Evolutionary conservation across 2,797 vertebrate genomes (phyloP), one percentile per base, ranked within the genome.

Genomic region (Sebastes oblongus): DNA sequence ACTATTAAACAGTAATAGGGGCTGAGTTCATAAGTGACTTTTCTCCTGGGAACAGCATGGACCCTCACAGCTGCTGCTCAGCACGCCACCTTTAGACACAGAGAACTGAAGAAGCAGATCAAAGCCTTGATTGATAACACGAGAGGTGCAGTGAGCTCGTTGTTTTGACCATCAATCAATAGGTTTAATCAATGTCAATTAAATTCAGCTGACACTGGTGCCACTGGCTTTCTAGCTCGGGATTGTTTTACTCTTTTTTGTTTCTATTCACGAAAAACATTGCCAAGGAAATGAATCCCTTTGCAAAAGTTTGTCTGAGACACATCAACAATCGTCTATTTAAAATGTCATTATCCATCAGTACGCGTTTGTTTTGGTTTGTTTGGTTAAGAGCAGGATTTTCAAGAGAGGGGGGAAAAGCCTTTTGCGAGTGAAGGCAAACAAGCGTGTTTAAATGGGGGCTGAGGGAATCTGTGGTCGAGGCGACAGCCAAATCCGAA

Each of bases 1-100:
- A 90, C 77, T 88, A 90, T 94, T 88, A 88, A 91, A 92, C 89
- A 87, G 86, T 92, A 89, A 91, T 78, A 83, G 87, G 68, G 82
- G 82, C 81, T 78, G 76, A 91, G 88, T 88, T 92, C 85, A 92
- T 91, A 77, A 92, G 83, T 78, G 75, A 75, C 56, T 90, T 86
- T 71, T 82, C 86, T 88, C 82, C 39, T 18, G 80, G 86, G 87
- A 88, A 14, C 56, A 64, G 60, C 68, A 42, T 66, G n/a, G 70
- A 85, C 72, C 54, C 64, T 84, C 30, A 73, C 39, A 70, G 88
- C 78, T 72, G 62, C 81, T 67, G 55, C 70, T 82, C 60, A 66
- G 74, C 30, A 46, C 66, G 83, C 42, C 68, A 70, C 71, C 75
- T 87, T 87, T 54, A 70, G 70, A 78, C 22, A 22, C 64, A 66